Evolutionary conservation across 2,888 invertebrate species (phyloP), one percentile per base, ranked within the genome.

Genomic region (Tromatobia lineatoria): DNA sequence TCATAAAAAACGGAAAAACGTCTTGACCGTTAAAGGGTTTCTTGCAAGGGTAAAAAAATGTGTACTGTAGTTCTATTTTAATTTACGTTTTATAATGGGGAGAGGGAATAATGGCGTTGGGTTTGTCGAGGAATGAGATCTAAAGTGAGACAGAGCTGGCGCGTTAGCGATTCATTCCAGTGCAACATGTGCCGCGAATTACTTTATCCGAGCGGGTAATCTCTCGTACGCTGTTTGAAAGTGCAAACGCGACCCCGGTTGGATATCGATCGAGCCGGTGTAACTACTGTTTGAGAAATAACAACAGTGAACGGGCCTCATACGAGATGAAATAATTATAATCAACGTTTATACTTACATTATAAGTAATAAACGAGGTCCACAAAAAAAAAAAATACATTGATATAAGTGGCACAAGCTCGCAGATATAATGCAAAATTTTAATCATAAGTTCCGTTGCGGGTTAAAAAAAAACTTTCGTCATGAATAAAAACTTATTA

Each of bases 221-320:
- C 87, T 88, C 85, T 83, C 59, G 86, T 67, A 88, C 86, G 88
- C 87, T 87, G 86, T 87, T 87, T 88, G 88, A 80, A 84, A 87
- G 77, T 84, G 64, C 74, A 81, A 84, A 69, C 47, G 67, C 67
- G 57, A 42, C 59, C 67, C 67, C 45, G 50, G 73, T 52, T 67
- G 71, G 18, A 61, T 69, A 82, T 82, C 73, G 71, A 82, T 73
- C 71, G 23, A 25, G 69, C 42, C 69, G 45, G 42, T 69, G 29
- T 15, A 15, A 45, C 15, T 45, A 45, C 45, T 15, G 47, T n/a
- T 15, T 18, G n/a, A n/a, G 47, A n/a, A 57, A 66, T 67, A 57
- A 59, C 1, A 59, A 29, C 15, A 29, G 29, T 29, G 15, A 15
- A n/a, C 50, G 10, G 52, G 13, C 50, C n/a, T 25, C 18, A 11